Conservation (phyloP, 2,888 invertebrate genomes). For the Rhimphoctona megacephalus region DNA sequence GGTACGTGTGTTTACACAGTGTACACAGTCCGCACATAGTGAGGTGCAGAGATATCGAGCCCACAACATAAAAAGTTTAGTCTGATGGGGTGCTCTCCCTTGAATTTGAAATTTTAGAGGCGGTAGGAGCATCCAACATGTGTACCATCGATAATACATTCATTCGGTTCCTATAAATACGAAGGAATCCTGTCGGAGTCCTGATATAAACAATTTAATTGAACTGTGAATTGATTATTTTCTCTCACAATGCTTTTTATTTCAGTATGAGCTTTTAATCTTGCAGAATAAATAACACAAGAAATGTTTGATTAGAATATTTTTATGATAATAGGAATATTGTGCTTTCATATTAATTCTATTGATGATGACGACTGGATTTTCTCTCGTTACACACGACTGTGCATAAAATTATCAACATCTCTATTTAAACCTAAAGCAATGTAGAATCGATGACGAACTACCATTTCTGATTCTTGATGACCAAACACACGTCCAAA, state of each 20-base stretch:
- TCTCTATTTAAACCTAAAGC: neutral
- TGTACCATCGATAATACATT: neutral
- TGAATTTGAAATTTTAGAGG: slow-evolving; percentile 4
- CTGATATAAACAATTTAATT: neutral
- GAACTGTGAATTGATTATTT: neutral
- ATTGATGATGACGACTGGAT: neutral
- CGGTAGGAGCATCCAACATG: neutral
- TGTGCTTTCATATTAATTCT: neutral
- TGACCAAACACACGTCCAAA: slow-evolving; percentile 52
- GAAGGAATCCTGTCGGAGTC: neutral
- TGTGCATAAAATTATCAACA: neutral
- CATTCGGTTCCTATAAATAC: neutral
- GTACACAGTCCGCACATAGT: slow-evolving; percentile 21
- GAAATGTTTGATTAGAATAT: neutral
- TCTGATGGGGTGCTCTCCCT: slow-evolving; percentile 3
- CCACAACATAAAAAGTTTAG: slow-evolving; percentile 30
- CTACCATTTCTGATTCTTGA: slow-evolving; percentile 27
- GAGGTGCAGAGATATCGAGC: slow-evolving; percentile 27
- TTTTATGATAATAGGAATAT: neutral
- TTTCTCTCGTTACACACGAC: neutral
- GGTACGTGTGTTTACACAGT: slow-evolving; percentile 36
- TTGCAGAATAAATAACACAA: neutral
- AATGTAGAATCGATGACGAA: neutral
- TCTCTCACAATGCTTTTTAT: neutral
- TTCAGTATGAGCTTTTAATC: neutral